These are phyloP conservation scores for Neoarius graeffei DNA, from an alignment of 2,113 vertebrate genomes.

Conservation along the genomic window DNA sequence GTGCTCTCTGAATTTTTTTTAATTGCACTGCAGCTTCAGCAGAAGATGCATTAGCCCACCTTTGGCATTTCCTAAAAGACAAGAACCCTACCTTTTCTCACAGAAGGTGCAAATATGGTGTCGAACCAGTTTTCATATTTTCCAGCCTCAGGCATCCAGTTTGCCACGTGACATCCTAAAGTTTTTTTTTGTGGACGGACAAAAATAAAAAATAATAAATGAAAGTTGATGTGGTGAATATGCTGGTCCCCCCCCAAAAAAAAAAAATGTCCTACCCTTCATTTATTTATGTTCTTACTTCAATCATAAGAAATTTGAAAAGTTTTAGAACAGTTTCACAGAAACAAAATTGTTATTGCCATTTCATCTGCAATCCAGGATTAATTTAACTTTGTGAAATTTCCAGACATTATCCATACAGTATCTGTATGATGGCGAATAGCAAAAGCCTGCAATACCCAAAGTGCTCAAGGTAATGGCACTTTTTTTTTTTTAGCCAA, in stretches of 20 bases:
- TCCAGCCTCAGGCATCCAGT: not conserved
- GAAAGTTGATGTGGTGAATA: conserved; percentile 38
- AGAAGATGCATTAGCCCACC: not conserved
- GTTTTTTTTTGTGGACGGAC: not conserved
- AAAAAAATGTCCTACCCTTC: not conserved
- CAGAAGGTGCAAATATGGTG: not conserved
- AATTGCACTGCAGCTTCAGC: not conserved
- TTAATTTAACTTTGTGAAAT: too few relatives aligned
- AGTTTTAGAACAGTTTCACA: not conserved
- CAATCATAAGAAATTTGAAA: not conserved
- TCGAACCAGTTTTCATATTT: not conserved
- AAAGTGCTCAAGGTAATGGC: not conserved
- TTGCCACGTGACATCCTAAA: not conserved
- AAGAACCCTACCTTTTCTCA: not conserved
- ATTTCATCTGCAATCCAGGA: not conserved
- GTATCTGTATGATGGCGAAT: not conserved
- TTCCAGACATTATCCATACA: not conserved
- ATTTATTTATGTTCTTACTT: not conserved
- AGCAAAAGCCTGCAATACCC: not conserved
- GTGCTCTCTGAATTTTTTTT: not conserved
- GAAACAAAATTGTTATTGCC: not conserved
- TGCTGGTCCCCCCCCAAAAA: too few relatives aligned
- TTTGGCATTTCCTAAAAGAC: not conserved
- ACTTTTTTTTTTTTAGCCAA: not conserved
- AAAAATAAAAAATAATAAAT: conserved; percentile 7